These are phyloP conservation scores for Neelides sp. DNA, from an alignment of 1,140 invertebrate genomes.

Conservation along the genomic window DNA sequence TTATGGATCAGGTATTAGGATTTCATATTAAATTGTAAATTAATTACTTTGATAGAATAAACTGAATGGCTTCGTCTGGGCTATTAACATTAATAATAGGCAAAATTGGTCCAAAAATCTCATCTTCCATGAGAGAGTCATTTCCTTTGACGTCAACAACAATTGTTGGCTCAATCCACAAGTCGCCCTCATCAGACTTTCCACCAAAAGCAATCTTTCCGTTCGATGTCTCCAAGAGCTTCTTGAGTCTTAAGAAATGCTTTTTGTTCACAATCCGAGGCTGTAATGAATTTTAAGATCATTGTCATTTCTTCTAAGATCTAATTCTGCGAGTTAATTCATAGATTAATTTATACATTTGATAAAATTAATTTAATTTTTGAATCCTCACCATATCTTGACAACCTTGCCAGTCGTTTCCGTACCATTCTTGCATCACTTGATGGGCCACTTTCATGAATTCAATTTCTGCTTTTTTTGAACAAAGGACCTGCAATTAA, in stretches of 20 bases:
- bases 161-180: constrained; percentile 42
- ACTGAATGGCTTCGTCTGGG: constrained; percentile 39
- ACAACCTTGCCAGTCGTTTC: constrained; percentile 38
- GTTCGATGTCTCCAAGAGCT: constrained; percentile 11
- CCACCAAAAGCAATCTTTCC: constrained; percentile 39
- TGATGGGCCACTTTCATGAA: constrained; percentile 33
- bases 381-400: constrained; percentile 42
- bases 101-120: constrained; percentile 45
- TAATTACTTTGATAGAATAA: constrained; percentile 32
- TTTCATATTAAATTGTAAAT: too few relatives aligned
- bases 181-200: constrained; percentile 35
- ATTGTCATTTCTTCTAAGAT: too few relatives aligned
- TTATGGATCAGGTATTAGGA: too few relatives aligned
- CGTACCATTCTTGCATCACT: constrained; percentile 43
- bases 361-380: too few relatives aligned
- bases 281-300: too few relatives aligned
- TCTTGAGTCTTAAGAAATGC: constrained; percentile 17
- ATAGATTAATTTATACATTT: too few relatives aligned
- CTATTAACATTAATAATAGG: constrained; percentile 41
- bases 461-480: constrained; percentile 32
- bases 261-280: constrained; percentile 19
- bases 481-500: constrained; percentile 41
- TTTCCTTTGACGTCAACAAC: constrained; percentile 24
- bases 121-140: constrained; percentile 42
- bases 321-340: too few relatives aligned